Percentiles rank a stretch among this genome's conserved stretches.
These are phyloP conservation scores for Labeo catla DNA, from an alignment of 2,113 vertebrate genomes.

Conservation along the genomic window DNA sequence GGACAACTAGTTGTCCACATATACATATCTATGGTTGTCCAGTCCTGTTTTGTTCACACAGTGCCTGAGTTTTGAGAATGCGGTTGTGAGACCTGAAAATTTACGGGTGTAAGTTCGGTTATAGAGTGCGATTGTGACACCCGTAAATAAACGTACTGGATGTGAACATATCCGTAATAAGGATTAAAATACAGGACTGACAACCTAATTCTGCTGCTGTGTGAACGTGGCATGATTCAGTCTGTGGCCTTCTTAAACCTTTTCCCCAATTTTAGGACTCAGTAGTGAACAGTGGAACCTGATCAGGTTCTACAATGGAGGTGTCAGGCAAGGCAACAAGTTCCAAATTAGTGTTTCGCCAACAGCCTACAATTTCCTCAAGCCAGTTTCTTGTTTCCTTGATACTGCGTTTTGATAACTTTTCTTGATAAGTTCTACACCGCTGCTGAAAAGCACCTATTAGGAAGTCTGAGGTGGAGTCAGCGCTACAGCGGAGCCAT, in stretches of 20 bases:
- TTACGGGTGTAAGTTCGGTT: too few species aligned
- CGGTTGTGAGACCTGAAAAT: too few species aligned
- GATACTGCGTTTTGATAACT: slow-evolving; percentile 2
- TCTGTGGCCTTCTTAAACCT: neutral
- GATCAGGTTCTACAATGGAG: neutral
- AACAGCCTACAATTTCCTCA: neutral
- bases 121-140: too few species aligned
- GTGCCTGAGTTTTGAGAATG: too few species aligned
- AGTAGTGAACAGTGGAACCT: neutral
- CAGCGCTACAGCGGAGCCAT: neutral
- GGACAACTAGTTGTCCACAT: too few species aligned
- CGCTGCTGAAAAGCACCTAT: slow-evolving; percentile 20
- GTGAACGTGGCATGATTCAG: neutral
- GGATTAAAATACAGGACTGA: too few species aligned
- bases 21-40: too few species aligned
- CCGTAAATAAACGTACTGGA: too few species aligned
- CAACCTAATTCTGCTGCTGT: too few species aligned
- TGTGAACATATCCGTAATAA: too few species aligned
- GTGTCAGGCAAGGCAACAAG: neutral
- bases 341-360: neutral
- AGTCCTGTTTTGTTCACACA: too few species aligned
- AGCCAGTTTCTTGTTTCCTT: neutral
- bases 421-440: neutral
- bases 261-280: neutral
- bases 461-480: slow-evolving; percentile 9